A percentile compares a stretch with the other conserved stretches of the same genome.
Evolutionary conservation across 2,113 vertebrate species (phyloP).

Genomic region (Rhombomys opimus): DNA sequence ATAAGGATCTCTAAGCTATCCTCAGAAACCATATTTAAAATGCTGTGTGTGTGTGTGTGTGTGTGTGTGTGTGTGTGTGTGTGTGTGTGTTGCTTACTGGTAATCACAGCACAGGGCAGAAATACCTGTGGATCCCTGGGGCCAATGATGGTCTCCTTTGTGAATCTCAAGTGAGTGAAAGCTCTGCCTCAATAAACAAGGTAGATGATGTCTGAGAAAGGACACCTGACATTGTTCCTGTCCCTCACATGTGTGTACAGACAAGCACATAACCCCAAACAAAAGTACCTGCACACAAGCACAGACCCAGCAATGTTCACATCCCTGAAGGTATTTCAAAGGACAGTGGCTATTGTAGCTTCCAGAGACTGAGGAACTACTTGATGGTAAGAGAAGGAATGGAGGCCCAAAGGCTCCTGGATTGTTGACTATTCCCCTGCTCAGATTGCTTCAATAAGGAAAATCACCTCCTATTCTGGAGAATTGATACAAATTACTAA

Average conservation of each 20-base stretch:
- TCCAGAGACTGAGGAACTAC: background rate
- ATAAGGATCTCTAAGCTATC: background rate
- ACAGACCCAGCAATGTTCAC: background rate
- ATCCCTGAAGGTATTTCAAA: background rate
- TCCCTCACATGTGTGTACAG: no score
- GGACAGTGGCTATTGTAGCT: background rate
- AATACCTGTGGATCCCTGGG: background rate
- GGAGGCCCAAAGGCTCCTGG: accelerated
- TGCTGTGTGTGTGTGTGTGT: background rate
- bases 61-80: no score
- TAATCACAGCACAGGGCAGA: background rate
- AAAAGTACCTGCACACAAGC: background rate
- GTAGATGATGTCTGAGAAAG: background rate
- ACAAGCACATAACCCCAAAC: background rate
- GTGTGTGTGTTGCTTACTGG: no score
- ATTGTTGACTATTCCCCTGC: accelerated
- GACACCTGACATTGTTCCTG: background rate
- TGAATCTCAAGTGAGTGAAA: background rate
- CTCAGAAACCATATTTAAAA: background rate
- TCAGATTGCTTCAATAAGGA: background rate
- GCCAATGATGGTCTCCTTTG: background rate
- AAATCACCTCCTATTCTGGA: background rate
- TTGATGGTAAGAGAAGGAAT: background rate
- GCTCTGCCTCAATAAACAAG: background rate
- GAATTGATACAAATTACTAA: background rate